Base-by-base conservation (phyloP, 23 tunicate genomes). In the Phallusia fumigata region DNA sequence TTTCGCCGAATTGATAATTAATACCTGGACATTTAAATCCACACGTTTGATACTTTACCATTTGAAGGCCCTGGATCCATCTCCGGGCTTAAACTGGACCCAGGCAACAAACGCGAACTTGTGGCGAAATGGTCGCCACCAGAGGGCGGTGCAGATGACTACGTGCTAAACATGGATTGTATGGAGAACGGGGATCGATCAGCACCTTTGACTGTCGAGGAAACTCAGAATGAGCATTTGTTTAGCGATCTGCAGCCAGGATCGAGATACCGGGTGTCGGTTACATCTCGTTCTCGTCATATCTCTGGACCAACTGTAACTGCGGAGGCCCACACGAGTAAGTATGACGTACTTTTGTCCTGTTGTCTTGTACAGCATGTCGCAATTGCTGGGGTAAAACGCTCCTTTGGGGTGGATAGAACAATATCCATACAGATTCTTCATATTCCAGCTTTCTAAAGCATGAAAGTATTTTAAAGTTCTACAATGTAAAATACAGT, bases 111-210 rank as follows among this genome's bases (percentile, higher is more conserved):
- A 52, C 58, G 86, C 22, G 84, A 87, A 79, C 80, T 92, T 15
- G 35, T 72, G 1, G 86, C 80, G 22, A 77, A 85, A 13, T 92
- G 97, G 97, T 50, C 73, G n/a, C 80, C 91, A 44, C 97, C 97
- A 26, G 83, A 76, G 0, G 82, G 87, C 19, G 97, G 97, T 19
- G 91, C 80, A 18, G 97, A 92, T 35, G 81, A 83, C 12, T 92
- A 87, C 79, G 40, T 28, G 13, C 19, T 88, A 19, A 53, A 49
- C 10, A 79, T 88, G 0, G 53, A 72, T 24, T 80, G 79, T 21
- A 34, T 45, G 51, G 84, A 78, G 22, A 76, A 65, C 3, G 76
- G 81, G 75, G 73, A 77, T 16, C 75, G 45, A 31, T 26, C 73
- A 47, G 40, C 75, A 28, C 79, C 86, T 79, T 32, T 76, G 35